Evolutionary conservation across 2,888 invertebrate genomes (phyloP).

Genomic region (Cantharis nigra): DNA sequence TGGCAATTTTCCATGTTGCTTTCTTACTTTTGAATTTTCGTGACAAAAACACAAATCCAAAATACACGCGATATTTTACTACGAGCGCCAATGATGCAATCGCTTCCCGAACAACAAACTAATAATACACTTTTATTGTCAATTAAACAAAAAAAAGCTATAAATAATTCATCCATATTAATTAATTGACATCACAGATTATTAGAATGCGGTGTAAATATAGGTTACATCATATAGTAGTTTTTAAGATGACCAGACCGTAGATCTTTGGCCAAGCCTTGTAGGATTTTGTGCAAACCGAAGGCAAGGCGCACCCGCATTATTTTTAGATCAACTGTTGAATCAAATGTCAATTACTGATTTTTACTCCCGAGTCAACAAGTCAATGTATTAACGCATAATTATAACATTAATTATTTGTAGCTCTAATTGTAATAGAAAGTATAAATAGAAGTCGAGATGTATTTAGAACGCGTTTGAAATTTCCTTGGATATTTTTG

Average conservation of each 20-base stretch:
- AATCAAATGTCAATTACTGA: background rate
- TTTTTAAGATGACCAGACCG: constrained; percentile 9
- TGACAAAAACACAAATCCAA: background rate
- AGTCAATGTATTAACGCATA: background rate
- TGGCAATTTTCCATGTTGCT: too few relatives aligned
- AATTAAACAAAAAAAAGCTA: background rate
- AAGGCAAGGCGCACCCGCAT: constrained; percentile 39
- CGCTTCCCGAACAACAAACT: background rate
- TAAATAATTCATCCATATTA: constrained; percentile 10
- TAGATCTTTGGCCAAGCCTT: constrained; percentile 42
- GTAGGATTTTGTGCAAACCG: constrained; percentile 37
- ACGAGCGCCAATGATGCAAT: background rate
- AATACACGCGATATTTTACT: background rate
- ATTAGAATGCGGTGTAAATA: constrained; percentile 20
- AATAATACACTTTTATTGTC: background rate
- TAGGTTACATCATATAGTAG: constrained; percentile 23
- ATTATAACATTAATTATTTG: background rate
- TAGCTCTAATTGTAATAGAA: background rate
- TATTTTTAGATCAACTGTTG: constrained; percentile 38
- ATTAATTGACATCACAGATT: constrained; percentile 19
- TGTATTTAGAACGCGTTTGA: background rate
- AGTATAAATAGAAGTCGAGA: background rate
- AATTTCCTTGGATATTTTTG: constrained; percentile 22
- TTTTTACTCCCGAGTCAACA: background rate
- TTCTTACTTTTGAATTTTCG: too few relatives aligned